phyloP scores from a whole-genome alignment of 2,888 invertebrate species.

The Temnothorax rugatulus region DNA sequence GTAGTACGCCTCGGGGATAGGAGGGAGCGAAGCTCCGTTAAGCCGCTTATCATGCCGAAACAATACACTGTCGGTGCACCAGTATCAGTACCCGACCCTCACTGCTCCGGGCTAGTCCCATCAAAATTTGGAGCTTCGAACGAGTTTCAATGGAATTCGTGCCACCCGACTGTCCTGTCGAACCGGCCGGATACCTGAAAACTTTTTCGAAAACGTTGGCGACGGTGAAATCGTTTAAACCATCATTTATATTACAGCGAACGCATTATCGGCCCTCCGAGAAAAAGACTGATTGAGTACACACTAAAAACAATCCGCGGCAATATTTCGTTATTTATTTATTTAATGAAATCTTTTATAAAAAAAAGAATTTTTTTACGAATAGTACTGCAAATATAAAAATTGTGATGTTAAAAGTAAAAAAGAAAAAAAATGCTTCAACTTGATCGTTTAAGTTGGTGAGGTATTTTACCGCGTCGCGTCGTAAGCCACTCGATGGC shows the following conservation, averaged over 20 bases:
- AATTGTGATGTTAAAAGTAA: background rate
- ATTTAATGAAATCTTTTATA: background rate
- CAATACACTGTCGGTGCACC: constrained; percentile 86
- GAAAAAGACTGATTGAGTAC: constrained; percentile 9
- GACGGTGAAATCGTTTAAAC: constrained; percentile 60
- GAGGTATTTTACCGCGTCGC: constrained; percentile 22
- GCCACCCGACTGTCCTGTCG: constrained; percentile 75
- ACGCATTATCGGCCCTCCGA: constrained; percentile 22
- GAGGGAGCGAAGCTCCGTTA: constrained; percentile 84
- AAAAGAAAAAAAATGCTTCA: background rate
- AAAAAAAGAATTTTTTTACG: background rate
- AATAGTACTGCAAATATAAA: background rate
- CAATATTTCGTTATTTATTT: constrained; percentile 17
- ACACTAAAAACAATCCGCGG: background rate
- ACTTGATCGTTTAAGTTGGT: background rate
- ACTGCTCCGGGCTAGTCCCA: constrained; percentile 77
- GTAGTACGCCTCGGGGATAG: constrained; percentile 68
- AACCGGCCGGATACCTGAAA: constrained; percentile 67
- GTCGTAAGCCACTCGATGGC: constrained; percentile 8
- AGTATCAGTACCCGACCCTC: constrained; percentile 84
- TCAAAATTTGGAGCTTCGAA: constrained; percentile 83
- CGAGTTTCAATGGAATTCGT: constrained; percentile 81
- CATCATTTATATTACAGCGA: constrained; percentile 52
- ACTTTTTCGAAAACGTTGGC: constrained; percentile 62
- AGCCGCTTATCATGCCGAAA: constrained; percentile 86